Evolutionary conservation across 2,888 invertebrate genomes (phyloP), one percentile per base, ranked within the genome.

Genomic region (Parnassius smintheus): DNA sequence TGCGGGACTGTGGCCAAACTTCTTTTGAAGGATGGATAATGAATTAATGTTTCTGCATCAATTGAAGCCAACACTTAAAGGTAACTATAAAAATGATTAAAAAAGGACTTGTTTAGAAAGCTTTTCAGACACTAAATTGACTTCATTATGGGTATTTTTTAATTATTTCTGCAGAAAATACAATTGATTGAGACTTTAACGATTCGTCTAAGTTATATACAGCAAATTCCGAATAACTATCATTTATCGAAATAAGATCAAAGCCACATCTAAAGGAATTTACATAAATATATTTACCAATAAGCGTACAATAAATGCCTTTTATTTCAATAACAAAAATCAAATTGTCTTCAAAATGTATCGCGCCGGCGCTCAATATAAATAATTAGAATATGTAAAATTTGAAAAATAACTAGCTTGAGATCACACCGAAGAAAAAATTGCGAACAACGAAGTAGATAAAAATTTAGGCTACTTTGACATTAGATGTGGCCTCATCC

Each of bases 201-300:
- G 70, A 69, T 72, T 75, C 77, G 77, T 79, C 80, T 77, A 78
- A 76, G 77, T 70, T 72, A 68, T 71, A 74, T 73, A 72, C 71
- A 73, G 12, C 46, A 57, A 35, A 41, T 58, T 49, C 58, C 57
- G 54, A 58, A 62, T 58, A 58, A 50, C 42, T 44, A 56, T 45
- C 41, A 46, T 61, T 44, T 7, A 12, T 50, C 50, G 45, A 53
- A 22, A 35, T 49, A 44, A 58, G 49, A 48, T 12, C 25, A 44
- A 51, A 55, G 54, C 58, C 62, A 62, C 62, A 58, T 59, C 58
- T 50, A 59, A 53, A 22, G 11, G 35, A 35, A 35, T 3, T 7
- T 35, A 11, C 11, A 22, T 2, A 48, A 10, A 50, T 13, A 50
- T 18, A 50, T 50, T 50, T 50, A 1, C 9, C 8, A 48, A 35